Evolutionary conservation across 1,140 invertebrate genomes (phyloP).

Genomic region (Laodelphax striatellus): DNA sequence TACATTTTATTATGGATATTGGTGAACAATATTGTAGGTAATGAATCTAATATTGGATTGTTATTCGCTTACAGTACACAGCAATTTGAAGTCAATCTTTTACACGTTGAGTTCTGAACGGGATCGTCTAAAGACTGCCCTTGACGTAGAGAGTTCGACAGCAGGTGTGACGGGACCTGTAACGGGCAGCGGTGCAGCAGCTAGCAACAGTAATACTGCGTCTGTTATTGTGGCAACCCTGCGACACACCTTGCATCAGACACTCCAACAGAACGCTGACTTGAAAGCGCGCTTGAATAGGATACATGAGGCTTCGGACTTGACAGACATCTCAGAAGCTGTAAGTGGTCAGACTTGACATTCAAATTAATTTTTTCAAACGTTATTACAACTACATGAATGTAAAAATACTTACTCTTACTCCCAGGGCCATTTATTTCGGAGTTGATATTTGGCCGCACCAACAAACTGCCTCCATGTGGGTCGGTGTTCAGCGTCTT

Average conservation of each 20-base stretch:
- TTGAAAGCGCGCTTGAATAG: constrained; percentile 47
- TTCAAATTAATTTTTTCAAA: too few species aligned
- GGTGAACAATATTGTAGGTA: too few species aligned
- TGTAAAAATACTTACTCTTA: too few species aligned
- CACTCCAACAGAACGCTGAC: constrained; percentile 61
- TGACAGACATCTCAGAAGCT: constrained; percentile 41
- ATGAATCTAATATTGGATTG: too few species aligned
- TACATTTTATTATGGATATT: too few species aligned
- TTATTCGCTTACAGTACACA: constrained; percentile 36
- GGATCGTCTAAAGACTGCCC: constrained; percentile 42
- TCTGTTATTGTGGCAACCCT: constrained; percentile 37
- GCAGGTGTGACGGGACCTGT: constrained; percentile 23
- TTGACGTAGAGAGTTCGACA: constrained; percentile 35
- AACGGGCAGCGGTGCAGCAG: constrained; percentile 19
- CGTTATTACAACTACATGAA: too few species aligned
- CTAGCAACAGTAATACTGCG: constrained; percentile 20
- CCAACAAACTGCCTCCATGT: too few species aligned
- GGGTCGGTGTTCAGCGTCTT: too few species aligned
- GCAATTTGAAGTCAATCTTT: constrained; percentile 37
- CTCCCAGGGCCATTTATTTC: too few species aligned
- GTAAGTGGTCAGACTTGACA: constrained; percentile 25
- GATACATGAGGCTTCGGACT: constrained; percentile 51
- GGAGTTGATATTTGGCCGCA: too few species aligned
- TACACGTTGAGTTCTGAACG: constrained; percentile 45
- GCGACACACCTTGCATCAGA: constrained; percentile 45